phyloP scores from a whole-genome alignment of 1,140 invertebrate genomes.

The Pseudachorutes palmiensis region DNA sequence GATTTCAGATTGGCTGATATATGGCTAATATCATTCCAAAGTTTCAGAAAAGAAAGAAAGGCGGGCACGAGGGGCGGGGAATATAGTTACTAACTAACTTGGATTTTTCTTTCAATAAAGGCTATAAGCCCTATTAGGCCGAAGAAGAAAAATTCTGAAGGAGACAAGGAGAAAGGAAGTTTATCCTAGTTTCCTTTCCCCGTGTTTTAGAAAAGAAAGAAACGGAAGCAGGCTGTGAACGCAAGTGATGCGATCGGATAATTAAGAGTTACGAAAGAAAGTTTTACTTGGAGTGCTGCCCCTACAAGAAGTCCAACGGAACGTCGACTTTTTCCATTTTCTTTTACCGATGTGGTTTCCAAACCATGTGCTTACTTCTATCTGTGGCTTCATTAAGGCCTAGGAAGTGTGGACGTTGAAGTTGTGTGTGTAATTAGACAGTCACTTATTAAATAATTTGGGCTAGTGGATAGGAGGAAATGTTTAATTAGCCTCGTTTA shows the following conservation, averaged over 20 bases:
- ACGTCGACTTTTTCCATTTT: neutral
- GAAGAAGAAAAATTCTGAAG: neutral
- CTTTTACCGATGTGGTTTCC: neutral
- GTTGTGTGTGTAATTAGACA: neutral
- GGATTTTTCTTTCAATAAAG: neutral
- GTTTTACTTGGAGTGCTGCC: neutral
- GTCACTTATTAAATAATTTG: constrained; percentile 2
- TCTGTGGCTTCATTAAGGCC: neutral
- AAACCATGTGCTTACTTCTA: neutral
- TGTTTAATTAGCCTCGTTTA: neutral
- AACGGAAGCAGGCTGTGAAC: neutral
- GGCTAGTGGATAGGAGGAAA: neutral
- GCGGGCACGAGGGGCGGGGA: too few species aligned
- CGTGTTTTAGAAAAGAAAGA: neutral
- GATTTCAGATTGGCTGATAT: neutral
- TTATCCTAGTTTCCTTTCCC: neutral
- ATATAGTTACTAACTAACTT: neutral
- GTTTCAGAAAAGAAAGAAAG: too few species aligned
- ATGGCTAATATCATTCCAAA: neutral
- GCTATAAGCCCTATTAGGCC: neutral
- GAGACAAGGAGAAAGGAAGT: neutral
- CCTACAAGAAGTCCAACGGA: neutral
- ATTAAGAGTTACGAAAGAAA: neutral
- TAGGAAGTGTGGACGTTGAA: neutral
- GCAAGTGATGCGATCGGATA: neutral